Conservation (phyloP, 2,113 vertebrate genomes). For the Dicerorhinus sumatrensis region DNA sequence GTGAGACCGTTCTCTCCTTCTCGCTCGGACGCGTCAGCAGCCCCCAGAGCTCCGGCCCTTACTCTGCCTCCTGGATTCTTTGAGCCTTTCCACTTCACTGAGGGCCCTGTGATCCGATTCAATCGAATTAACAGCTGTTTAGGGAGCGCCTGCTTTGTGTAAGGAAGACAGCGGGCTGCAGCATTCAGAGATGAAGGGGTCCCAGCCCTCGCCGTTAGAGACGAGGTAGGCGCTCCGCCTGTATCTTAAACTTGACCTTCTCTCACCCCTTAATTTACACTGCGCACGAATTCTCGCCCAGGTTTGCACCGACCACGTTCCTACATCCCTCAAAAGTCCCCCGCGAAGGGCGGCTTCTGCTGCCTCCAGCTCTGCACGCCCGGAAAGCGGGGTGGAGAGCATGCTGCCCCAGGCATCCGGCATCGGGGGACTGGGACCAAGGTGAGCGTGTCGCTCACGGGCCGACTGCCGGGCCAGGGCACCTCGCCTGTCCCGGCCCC, state of each 20-base stretch:
- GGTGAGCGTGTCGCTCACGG: not conserved
- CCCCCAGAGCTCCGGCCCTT: not conserved
- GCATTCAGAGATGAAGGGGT: not conserved
- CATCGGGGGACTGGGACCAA: rapidly evolving
- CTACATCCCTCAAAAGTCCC: not conserved
- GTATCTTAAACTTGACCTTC: not conserved
- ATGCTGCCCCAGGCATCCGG: not conserved
- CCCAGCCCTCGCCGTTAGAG: not conserved
- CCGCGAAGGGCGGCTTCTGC: not conserved
- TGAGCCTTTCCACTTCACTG: not conserved
- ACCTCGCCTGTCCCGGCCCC: not conserved
- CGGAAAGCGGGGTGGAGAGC: not conserved
- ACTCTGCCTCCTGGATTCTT: not conserved
- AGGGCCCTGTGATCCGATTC: not conserved
- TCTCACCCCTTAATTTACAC: not conserved
- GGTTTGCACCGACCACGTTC: not conserved
- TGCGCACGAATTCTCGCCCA: not conserved
- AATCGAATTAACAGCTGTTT: not conserved
- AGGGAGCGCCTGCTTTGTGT: not conserved
- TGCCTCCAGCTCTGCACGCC: not conserved
- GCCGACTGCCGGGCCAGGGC: not conserved
- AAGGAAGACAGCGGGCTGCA: not conserved
- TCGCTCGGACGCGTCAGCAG: not conserved
- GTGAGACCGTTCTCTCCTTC: not conserved
- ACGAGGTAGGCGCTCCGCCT: not conserved